Conservation (phyloP, 2,888 invertebrate species). For the Gymnoscelis rufifasciata region DNA sequence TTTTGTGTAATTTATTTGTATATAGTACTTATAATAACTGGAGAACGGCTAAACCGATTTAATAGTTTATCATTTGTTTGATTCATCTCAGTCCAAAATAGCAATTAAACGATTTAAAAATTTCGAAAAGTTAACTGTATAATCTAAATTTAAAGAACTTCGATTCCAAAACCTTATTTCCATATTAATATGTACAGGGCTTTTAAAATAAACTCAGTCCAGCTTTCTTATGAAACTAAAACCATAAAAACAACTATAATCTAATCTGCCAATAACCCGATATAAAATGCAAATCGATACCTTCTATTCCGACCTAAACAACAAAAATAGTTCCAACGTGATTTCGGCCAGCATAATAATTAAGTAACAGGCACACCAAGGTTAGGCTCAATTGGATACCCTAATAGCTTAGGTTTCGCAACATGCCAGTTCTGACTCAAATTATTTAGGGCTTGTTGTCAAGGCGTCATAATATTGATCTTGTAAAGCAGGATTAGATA, state of each 20-base stretch:
- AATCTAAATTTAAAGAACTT: too few species aligned
- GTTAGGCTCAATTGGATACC: slow-evolving; percentile 60
- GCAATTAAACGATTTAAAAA: too few species aligned
- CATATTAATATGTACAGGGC: too few species aligned
- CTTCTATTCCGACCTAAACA: slow-evolving; percentile 24
- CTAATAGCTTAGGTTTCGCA: slow-evolving; percentile 63
- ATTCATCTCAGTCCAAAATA: too few species aligned
- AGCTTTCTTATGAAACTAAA: background rate
- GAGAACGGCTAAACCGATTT: too few species aligned
- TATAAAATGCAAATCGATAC: background rate
- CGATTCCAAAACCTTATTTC: too few species aligned
- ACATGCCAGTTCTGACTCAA: slow-evolving; percentile 61
- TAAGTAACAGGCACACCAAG: slow-evolving; percentile 76
- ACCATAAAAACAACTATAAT: background rate
- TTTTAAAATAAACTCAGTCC: too few species aligned
- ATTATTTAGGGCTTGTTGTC: slow-evolving; percentile 67
- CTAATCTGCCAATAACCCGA: too few species aligned
- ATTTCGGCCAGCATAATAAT: slow-evolving; percentile 76
- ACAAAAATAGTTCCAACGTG: slow-evolving; percentile 56
- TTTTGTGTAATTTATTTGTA: too few species aligned
- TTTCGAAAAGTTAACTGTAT: too few species aligned
- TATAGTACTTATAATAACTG: too few species aligned
- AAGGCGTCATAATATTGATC: slow-evolving; percentile 52
- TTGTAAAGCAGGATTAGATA: slow-evolving; percentile 17
- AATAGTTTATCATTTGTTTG: too few species aligned